A percentile compares a stretch with the other conserved stretches of the same genome.
Evolutionary conservation across 2,797 vertebrate genomes (phyloP).

Genomic region (Clarias fuscus): DNA sequence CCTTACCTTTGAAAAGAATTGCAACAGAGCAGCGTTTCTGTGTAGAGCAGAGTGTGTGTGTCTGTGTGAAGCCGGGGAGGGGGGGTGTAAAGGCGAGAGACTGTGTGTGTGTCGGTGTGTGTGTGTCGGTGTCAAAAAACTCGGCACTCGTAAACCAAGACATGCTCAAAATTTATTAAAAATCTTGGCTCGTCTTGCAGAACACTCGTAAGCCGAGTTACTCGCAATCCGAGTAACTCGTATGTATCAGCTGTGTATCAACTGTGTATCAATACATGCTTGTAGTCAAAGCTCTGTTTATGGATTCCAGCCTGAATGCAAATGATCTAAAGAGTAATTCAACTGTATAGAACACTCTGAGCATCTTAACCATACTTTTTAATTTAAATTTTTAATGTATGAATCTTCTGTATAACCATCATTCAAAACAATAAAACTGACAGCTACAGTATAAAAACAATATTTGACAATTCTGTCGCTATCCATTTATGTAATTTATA

Average conservation of each 20-base stretch:
- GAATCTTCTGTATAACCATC: not conserved
- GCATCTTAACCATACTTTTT: not conserved
- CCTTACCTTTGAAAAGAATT: too few species aligned
- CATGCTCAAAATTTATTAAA: too few species aligned
- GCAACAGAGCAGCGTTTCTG: too few species aligned
- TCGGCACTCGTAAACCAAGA: too few species aligned
- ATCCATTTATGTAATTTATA: not conserved
- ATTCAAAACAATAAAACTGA: not conserved
- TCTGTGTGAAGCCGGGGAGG: too few species aligned
- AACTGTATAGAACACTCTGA: not conserved
- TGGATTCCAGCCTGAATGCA: conserved; percentile 11
- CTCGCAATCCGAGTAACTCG: too few species aligned
- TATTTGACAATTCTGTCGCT: not conserved
- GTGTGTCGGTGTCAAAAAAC: too few species aligned
- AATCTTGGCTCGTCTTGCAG: too few species aligned
- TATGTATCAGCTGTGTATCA: conserved; percentile 51
- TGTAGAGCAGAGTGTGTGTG: too few species aligned
- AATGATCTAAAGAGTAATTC: conserved; percentile 14
- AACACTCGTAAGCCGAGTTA: too few species aligned
- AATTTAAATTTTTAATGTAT: not conserved
- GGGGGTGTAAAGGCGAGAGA: too few species aligned
- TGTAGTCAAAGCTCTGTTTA: conserved; percentile 19
- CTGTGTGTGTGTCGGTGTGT: too few species aligned
- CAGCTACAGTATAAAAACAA: not conserved
- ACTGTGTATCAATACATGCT: conserved; percentile 63